A percentile compares a stretch with the other conserved stretches of the same genome.
Conservation (phyloP, 2,113 vertebrate species). For the Otocyon megalotis region DNA sequence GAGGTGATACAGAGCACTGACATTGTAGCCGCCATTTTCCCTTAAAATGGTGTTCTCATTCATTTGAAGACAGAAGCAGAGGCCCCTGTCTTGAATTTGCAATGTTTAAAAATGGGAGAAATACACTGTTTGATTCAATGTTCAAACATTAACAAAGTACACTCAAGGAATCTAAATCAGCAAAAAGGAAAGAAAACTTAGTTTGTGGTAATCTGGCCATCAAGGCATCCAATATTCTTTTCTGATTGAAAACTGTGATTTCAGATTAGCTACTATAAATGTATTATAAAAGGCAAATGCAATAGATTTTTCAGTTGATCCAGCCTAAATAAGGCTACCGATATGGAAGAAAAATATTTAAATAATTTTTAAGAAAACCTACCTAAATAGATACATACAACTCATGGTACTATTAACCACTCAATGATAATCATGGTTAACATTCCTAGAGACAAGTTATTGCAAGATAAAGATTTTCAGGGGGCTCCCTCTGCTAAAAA, state of each 20-base stretch:
- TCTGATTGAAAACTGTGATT: slow-evolving; percentile 72
- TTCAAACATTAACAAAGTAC: slow-evolving; percentile 67
- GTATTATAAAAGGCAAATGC: slow-evolving; percentile 68
- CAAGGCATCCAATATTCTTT: slow-evolving; percentile 67
- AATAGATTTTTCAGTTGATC: slow-evolving; percentile 73
- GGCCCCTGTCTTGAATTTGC: slow-evolving; percentile 54
- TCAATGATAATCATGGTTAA: neutral
- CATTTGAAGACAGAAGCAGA: slow-evolving; percentile 55
- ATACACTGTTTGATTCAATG: slow-evolving; percentile 57
- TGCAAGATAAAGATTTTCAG: slow-evolving; percentile 7
- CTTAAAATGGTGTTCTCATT: slow-evolving; percentile 53
- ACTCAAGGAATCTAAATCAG: slow-evolving; percentile 59
- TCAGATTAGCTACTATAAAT: slow-evolving; percentile 63
- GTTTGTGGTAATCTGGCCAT: slow-evolving; percentile 61
- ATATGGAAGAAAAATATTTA: slow-evolving; percentile 36
- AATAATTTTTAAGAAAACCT: neutral
- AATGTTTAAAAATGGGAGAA: slow-evolving; percentile 66
- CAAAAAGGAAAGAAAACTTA: slow-evolving; percentile 38
- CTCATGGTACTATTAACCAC: neutral
- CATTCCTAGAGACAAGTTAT: neutral
- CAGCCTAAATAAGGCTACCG: slow-evolving; percentile 67
- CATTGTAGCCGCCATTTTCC: slow-evolving; percentile 26
- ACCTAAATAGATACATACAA: neutral
- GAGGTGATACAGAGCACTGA: slow-evolving; percentile 73
- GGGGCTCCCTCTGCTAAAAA: neutral